Conservation (phyloP, 2,888 invertebrate species). For the Amphimallon solstitiale region DNA sequence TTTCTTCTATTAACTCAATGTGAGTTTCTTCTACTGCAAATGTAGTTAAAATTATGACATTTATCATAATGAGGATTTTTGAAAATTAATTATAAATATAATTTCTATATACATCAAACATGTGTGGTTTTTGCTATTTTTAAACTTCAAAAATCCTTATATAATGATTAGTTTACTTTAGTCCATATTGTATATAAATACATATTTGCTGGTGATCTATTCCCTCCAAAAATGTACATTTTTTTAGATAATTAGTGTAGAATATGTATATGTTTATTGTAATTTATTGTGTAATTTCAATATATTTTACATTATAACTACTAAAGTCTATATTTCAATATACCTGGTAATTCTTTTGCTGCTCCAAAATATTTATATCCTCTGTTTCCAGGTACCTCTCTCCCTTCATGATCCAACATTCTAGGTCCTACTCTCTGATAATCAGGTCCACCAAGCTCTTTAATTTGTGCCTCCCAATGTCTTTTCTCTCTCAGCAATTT, state of each 20-base stretch:
- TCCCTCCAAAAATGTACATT: constrained; percentile 35
- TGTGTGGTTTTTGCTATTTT: too few species aligned
- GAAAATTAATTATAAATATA: too few species aligned
- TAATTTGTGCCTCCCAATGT: constrained; percentile 98
- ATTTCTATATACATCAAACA: too few species aligned
- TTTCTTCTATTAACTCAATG: too few species aligned
- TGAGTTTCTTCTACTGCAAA: too few species aligned
- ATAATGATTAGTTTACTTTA: constrained; percentile 1
- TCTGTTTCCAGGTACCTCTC: constrained; percentile 96
- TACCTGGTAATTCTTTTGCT: constrained; percentile 94
- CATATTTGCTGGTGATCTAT: constrained; percentile 34
- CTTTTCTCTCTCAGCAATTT: constrained; percentile 94
- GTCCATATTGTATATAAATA: constrained; percentile 12
- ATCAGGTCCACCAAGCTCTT: constrained; percentile 94
- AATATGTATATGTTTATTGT: constrained; percentile 25
- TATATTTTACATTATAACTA: constrained; percentile 37
- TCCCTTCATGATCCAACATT: constrained; percentile 92
- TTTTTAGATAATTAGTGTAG: constrained; percentile 29
- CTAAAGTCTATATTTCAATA: constrained; percentile 17
- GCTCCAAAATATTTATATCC: constrained; percentile 99
- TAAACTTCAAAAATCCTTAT: too few species aligned
- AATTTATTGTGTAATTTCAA: constrained; percentile 36
- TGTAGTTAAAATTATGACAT: too few species aligned
- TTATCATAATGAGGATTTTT: too few species aligned
- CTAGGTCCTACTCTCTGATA: constrained; percentile 90